phyloP scores from a whole-genome alignment of 1,140 invertebrate species.

The Drosophila persimilis region DNA sequence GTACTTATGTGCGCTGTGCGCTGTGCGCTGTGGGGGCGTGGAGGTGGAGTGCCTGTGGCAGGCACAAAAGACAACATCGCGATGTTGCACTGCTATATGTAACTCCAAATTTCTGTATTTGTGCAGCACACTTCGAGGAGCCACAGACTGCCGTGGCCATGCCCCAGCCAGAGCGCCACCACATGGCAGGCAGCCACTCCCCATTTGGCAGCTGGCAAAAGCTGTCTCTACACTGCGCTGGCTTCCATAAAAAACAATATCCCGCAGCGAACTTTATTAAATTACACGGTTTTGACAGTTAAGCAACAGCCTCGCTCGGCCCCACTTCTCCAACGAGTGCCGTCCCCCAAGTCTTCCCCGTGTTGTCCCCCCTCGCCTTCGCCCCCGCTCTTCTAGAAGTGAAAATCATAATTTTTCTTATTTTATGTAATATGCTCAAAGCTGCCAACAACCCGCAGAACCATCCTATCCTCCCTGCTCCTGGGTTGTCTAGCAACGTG shows the following conservation, averaged over 20 bases:
- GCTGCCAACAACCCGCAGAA: constrained; percentile 47
- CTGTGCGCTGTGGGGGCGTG: background rate
- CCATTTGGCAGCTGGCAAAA: constrained; percentile 63
- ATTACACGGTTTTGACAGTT: constrained; percentile 82
- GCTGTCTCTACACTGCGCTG: constrained; percentile 45
- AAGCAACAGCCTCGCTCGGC: constrained; percentile 54
- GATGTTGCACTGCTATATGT: constrained; percentile 49
- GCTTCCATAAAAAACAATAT: constrained; percentile 72
- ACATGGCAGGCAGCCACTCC: constrained; percentile 21
- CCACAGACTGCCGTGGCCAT: constrained; percentile 11
- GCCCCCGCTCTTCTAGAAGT: constrained; percentile 23
- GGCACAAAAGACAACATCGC: constrained; percentile 53
- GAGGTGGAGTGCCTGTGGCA: constrained; percentile 4
- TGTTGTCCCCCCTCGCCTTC: background rate
- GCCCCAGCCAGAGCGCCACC: background rate
- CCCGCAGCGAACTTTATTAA: constrained; percentile 83
- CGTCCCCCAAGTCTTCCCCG: background rate
- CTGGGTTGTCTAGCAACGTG: constrained; percentile 67
- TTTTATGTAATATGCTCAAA: constrained; percentile 76
- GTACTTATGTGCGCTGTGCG: constrained; percentile 10
- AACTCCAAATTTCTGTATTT: constrained; percentile 53
- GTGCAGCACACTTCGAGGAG: constrained; percentile 57
- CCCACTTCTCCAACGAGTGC: background rate
- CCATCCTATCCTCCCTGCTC: constrained; percentile 1
- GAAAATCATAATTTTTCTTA: constrained; percentile 78